Evolutionary conservation across 2,888 invertebrate species (phyloP), one percentile per base, ranked within the genome.

Genomic region (Lutraria lutraria): DNA sequence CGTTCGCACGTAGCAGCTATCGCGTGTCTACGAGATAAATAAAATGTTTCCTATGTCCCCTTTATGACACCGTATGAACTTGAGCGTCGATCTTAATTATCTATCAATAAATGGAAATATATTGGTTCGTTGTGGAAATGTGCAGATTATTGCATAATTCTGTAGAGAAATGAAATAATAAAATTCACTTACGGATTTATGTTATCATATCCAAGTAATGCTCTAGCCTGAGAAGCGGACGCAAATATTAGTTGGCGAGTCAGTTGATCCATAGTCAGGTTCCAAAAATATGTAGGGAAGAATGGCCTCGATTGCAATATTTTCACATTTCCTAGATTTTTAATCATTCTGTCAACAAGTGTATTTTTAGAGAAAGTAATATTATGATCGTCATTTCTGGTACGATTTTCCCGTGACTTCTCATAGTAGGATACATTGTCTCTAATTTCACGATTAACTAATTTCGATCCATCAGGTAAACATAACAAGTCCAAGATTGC

Each of bases 251-350:
- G 53, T 16, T 43, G 72, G 16, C 84, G 79, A 0, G 84, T 80
- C 43, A 89, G 25, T 43, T 89, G 31, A 8, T 79, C 31, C 29
- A 89, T n/a, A 31, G 84, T 86, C 2, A 53, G 34, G 52, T 86
- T 89, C 87, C 87, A 89, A 52, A 87, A 89, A 80, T 84, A 72
- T 15, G 21, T 60, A 0, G 86, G 87, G 76, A 89, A 87, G 12
- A 89, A 60, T n/a, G 43, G 52, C 34, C 34, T 76, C 8, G 31
- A n/a, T 76, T 76, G 29, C 31, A 16, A 31, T 25, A 21, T 21
- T 43, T 31, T 68, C 16, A 15, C 25, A 16, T 29, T 29, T 31
- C 53, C 83, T 19, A 89, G 31, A 54, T 84, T 87, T 10, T 63
- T 72, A n/a, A 89, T 81, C 89, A 89, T 87, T 52, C 8, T 31